Evolutionary conservation across 2,888 invertebrate species (phyloP).

Genomic region (Pandemis cinnamomeana): DNA sequence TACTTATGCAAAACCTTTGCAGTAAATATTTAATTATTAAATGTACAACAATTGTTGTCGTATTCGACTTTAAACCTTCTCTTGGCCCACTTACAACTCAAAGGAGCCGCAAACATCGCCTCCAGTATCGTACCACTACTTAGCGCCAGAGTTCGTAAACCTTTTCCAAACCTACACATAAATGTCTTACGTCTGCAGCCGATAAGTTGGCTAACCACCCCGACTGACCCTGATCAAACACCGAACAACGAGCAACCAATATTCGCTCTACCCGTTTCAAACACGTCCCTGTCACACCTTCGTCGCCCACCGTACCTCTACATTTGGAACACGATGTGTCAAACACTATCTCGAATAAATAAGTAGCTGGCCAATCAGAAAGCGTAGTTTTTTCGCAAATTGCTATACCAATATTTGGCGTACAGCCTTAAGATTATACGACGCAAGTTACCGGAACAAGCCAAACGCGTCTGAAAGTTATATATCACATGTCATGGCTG

Average conservation of each 20-base stretch:
- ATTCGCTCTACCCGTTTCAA: slow-evolving; percentile 2
- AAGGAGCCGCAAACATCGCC: no score
- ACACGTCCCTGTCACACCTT: slow-evolving; percentile 19
- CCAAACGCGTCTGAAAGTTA: not conserved
- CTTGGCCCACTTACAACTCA: no score
- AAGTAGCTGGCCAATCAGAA: slow-evolving; percentile 14
- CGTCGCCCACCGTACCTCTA: slow-evolving; percentile 13
- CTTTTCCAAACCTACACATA: not conserved
- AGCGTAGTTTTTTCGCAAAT: slow-evolving; percentile 19
- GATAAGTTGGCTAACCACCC: not conserved
- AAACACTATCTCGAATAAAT: slow-evolving; percentile 16
- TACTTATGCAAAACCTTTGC: no score
- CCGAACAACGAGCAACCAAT: not conserved
- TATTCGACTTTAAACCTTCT: no score
- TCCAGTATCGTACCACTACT: not conserved
- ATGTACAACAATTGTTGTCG: no score
- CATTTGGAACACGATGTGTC: not conserved
- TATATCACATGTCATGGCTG: slow-evolving; percentile 3
- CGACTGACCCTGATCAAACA: not conserved
- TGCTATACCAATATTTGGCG: slow-evolving; percentile 19
- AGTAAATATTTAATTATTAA: no score
- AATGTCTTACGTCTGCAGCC: not conserved
- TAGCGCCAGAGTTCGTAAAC: slow-evolving; percentile 11
- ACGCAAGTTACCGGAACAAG: not conserved
- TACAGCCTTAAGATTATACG: slow-evolving; percentile 4